These are phyloP conservation scores for Rhynchopsitta pachyrhyncha DNA, from an alignment of 2,113 vertebrate species.

Conservation along the genomic window DNA sequence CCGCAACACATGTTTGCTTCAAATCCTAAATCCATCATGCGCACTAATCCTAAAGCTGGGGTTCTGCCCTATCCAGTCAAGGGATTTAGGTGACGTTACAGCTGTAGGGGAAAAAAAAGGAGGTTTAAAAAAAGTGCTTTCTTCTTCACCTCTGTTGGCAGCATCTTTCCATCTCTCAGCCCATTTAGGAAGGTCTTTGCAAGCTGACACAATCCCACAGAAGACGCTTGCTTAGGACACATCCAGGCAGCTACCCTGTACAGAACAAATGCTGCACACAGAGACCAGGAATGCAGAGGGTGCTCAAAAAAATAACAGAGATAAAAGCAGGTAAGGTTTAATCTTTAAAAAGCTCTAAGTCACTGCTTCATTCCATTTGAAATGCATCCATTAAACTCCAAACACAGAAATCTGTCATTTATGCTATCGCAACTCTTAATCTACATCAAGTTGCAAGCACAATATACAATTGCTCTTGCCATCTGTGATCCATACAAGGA, in stretches of 20 bases:
- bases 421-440: not conserved
- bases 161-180: not conserved
- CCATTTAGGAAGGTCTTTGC: not conserved
- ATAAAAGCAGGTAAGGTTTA: constrained; percentile 2
- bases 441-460: constrained; percentile 11
- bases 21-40: constrained; percentile 83
- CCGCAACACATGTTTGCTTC: constrained; percentile 73
- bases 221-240: not conserved
- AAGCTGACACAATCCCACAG: not conserved
- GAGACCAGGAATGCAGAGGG: not conserved
- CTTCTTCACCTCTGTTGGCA: not conserved
- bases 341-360: not conserved
- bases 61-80: constrained; percentile 67
- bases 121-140: not conserved
- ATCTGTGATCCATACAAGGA: constrained; percentile 18
- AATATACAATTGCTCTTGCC: constrained; percentile 15
- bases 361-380: not conserved
- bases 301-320: not conserved
- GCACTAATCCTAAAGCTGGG: constrained; percentile 80
- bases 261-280: not conserved
- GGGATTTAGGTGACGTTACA: constrained; percentile 77
- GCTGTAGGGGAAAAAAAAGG: not conserved
- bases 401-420: not conserved
- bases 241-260: not conserved
- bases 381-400: not conserved